These are phyloP conservation scores for Urosaurus nigricauda DNA, from an alignment of 2,797 vertebrate genomes.

Conservation along the genomic window DNA sequence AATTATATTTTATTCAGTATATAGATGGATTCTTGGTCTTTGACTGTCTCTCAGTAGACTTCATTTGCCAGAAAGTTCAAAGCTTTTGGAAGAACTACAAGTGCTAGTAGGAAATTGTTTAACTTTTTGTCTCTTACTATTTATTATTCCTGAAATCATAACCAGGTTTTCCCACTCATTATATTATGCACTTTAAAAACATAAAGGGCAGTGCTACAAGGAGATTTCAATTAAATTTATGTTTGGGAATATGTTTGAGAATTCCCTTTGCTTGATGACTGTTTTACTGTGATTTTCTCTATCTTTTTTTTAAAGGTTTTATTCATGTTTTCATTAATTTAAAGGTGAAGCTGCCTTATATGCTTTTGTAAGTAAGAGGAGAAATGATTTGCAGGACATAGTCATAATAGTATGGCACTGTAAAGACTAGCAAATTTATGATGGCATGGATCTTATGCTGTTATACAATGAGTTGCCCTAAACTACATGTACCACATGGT, in stretches of 20 bases:
- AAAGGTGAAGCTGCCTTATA: not conserved
- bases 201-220: not conserved
- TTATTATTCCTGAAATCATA: not conserved
- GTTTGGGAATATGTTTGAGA: not conserved
- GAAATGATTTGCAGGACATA: not conserved
- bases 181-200: not conserved
- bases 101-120: constrained; percentile 24
- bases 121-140: not conserved
- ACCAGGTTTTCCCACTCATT: not conserved
- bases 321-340: not conserved
- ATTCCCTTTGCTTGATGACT: not conserved
- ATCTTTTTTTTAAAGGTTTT: not conserved
- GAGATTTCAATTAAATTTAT: not conserved
- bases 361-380: not conserved
- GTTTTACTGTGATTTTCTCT: not conserved
- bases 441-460: not conserved
- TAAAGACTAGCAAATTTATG: not conserved
- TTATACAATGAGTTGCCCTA: not conserved
- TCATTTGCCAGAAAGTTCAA: constrained; percentile 24
- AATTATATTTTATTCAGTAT: constrained; percentile 49
- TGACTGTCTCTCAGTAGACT: constrained; percentile 31
- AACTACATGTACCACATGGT: not conserved
- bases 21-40: constrained; percentile 11
- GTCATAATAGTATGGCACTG: not conserved
- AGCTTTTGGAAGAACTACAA: constrained; percentile 18